Evolutionary conservation across 2,888 invertebrate genomes (phyloP).

Genomic region (Tuta absoluta): DNA sequence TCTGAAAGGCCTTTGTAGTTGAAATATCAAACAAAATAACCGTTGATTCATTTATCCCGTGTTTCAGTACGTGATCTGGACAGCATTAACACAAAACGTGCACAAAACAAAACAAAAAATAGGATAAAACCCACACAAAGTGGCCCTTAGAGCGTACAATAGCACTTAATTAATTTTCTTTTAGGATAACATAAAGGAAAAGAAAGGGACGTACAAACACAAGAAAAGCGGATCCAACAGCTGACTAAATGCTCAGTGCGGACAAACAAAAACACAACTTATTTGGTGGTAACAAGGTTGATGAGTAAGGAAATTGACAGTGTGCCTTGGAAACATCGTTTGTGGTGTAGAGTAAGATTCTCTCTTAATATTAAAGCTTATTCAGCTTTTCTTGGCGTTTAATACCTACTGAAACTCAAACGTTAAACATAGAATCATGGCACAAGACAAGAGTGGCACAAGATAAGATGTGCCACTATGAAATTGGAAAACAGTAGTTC

Average conservation of each 20-base stretch:
- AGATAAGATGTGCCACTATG: background rate
- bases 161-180: slow-evolving; percentile 74
- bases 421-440: too few relatives aligned
- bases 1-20: slow-evolving; percentile 5
- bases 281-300: background rate
- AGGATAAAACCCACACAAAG: slow-evolving; percentile 52
- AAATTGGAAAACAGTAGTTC: slow-evolving; percentile 1
- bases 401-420: too few relatives aligned
- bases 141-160: slow-evolving; percentile 59
- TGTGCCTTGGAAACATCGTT: background rate
- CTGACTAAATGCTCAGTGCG: slow-evolving; percentile 4
- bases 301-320: background rate
- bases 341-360: background rate
- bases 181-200: slow-evolving; percentile 61
- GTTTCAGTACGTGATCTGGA: slow-evolving; percentile 24
- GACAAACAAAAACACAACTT: slow-evolving; percentile 7
- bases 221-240: slow-evolving; percentile 59
- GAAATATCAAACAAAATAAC: background rate
- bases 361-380: background rate
- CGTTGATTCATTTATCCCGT: slow-evolving; percentile 20
- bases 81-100: slow-evolving; percentile 33
- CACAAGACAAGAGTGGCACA: background rate
- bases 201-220: slow-evolving; percentile 59
- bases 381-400: too few relatives aligned
- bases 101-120: slow-evolving; percentile 31